Conservation (phyloP, 2,113 vertebrate genomes). For the Agapornis roseicollis region DNA sequence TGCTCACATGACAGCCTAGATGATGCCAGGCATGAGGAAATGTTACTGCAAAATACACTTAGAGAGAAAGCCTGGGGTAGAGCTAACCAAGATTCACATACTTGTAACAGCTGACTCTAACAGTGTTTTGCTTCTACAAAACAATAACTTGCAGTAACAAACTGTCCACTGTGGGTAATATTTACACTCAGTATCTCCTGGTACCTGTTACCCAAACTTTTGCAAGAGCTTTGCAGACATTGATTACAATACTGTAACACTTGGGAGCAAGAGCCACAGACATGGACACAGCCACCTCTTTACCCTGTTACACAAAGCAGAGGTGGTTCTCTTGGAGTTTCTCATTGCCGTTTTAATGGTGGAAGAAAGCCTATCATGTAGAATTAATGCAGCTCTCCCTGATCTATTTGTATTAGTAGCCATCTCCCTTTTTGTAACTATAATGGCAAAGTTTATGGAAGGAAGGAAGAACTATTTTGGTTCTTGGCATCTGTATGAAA, state of each 20-base stretch:
- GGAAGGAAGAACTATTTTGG: background rate
- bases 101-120: background rate
- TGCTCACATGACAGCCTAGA: background rate
- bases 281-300: accelerated
- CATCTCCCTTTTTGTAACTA: background rate
- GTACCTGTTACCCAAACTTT: background rate
- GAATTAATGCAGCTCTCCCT: background rate
- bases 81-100: background rate
- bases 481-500: background rate
- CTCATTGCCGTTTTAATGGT: background rate
- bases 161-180: background rate
- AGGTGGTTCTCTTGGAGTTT: background rate
- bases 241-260: background rate
- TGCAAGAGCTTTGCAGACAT: background rate
- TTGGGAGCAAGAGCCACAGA: background rate
- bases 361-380: background rate
- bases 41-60: background rate
- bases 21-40: background rate
- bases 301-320: accelerated
- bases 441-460: background rate
- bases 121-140: background rate
- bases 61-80: background rate
- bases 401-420: background rate
- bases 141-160: background rate
- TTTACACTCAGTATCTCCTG: background rate